Evolutionary conservation across 2,113 vertebrate species (phyloP), one percentile per base, ranked within the genome.

Genomic region (Rhinoderma darwinii): DNA sequence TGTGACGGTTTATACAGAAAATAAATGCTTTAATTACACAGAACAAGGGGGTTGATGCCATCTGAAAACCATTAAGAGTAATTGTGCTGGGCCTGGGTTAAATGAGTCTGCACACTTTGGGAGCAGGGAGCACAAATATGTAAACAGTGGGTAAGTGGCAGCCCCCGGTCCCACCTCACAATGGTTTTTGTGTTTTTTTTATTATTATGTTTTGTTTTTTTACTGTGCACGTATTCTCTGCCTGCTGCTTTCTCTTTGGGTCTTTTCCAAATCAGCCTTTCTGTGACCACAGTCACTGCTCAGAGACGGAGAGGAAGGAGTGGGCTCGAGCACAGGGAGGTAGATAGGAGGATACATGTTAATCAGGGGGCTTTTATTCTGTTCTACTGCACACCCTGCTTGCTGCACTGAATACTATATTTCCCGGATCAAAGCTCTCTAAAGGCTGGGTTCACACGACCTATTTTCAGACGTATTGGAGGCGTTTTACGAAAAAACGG

Each of bases 51-150:
- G 20, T 41, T 30, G 20, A 37, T 72, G 35, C 61, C 84, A 86
- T 80, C 84, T 86, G 66, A 81, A 81, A 70, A 81, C 68, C 63
- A 86, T 86, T 86, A 86, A 22, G 30, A 59, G 11, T 86, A 80
- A 86, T 81, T 86, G 63, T 86, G 68, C 66, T 30, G 37, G 35
- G 76, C 68, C 44, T 81, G 50, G 75, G 51, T 73, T 54, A 73
- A 44, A 81, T 72, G 66, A 72, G 77, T 86, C 76, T 68, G 76
- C 76, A 80, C 47, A 72, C 44, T 27, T 27, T 43, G 77, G 35
- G 61, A 73, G 63, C 84, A 72, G 32, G 47, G 84, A 50, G 63
- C 27, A 72, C 61, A 68, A 51, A n/a, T 63, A 68, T 70, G 59
- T 86, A 78, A 86, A 79, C 84, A 80, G 84, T 50, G 41, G 32